Conservation (phyloP, 1,140 invertebrate species). For the Zaprionus tsacasi region DNA sequence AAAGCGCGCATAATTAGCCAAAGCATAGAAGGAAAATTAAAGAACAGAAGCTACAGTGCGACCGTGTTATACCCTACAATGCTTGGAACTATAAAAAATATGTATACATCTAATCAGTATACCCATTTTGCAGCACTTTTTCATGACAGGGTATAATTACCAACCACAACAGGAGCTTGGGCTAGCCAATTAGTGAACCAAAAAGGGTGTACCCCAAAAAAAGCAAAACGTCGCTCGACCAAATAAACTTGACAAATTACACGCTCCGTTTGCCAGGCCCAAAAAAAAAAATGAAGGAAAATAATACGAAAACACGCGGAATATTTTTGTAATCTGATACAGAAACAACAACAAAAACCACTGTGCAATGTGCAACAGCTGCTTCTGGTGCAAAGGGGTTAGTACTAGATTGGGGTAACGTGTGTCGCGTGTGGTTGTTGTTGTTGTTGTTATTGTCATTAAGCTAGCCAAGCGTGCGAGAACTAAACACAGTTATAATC, state of each 20-base stretch:
- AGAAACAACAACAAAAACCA: constrained; percentile 19
- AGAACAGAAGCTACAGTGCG: background rate
- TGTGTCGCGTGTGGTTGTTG: constrained; percentile 13
- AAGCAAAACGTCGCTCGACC: constrained; percentile 66
- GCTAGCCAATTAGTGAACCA: constrained; percentile 61
- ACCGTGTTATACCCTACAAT: too few relatives aligned
- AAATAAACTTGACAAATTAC: constrained; percentile 81
- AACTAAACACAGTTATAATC: constrained; percentile 31
- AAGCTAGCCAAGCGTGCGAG: constrained; percentile 56
- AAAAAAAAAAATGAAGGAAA: constrained; percentile 15
- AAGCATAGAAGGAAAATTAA: background rate
- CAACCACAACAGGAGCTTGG: constrained; percentile 31
- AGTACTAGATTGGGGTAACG: background rate
- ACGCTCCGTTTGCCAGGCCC: constrained; percentile 56
- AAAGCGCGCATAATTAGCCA: constrained; percentile 74
- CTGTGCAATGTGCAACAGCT: constrained; percentile 38
- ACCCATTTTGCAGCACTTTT: too few relatives aligned
- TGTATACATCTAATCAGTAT: too few relatives aligned
- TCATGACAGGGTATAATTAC: background rate
- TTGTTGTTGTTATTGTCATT: constrained; percentile 28
- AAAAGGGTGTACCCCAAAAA: constrained; percentile 31
- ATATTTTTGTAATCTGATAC: constrained; percentile 59
- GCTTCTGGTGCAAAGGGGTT: background rate
- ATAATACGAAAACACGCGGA: constrained; percentile 27
- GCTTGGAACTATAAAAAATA: too few relatives aligned